Conservation (phyloP, 2,797 vertebrate species). For the Octomys mimax region DNA sequence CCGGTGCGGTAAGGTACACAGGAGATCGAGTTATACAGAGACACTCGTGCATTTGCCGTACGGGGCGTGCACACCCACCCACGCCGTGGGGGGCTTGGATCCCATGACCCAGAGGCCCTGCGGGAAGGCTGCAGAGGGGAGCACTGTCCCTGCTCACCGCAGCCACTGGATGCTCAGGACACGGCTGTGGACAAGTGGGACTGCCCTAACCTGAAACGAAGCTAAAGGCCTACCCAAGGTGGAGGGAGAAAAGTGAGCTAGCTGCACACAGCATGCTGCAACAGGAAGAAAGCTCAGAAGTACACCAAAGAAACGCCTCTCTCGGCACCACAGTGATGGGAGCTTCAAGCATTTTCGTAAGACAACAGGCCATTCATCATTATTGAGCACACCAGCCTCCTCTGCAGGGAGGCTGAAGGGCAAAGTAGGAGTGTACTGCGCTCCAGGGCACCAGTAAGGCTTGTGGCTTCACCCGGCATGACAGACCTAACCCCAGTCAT, state of each 20-base stretch:
- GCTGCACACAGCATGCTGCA: neutral
- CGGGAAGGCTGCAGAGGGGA: neutral
- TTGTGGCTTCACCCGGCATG: neutral
- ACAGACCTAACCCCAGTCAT: neutral
- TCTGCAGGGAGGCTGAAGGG: neutral
- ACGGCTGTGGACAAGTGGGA: neutral
- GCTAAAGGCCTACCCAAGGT: neutral
- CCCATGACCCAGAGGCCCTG: no score
- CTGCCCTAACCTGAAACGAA: neutral
- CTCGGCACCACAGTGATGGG: neutral
- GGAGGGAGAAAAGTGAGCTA: neutral
- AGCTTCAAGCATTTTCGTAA: neutral
- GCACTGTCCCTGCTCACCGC: rapidly evolving
- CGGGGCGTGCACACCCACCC: neutral
- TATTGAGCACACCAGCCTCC: neutral
- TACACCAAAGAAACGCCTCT: neutral
- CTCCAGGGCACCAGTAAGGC: neutral
- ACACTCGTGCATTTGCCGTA: neutral
- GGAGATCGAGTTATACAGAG: neutral
- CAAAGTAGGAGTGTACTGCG: rapidly evolving
- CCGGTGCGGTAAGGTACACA: neutral
- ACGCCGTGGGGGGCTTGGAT: neutral
- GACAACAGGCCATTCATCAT: neutral
- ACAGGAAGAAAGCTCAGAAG: neutral
- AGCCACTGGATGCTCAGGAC: neutral